These are phyloP conservation scores for Drosophila ercepeae DNA, from an alignment of 1,140 invertebrate species.

Conservation along the genomic window DNA sequence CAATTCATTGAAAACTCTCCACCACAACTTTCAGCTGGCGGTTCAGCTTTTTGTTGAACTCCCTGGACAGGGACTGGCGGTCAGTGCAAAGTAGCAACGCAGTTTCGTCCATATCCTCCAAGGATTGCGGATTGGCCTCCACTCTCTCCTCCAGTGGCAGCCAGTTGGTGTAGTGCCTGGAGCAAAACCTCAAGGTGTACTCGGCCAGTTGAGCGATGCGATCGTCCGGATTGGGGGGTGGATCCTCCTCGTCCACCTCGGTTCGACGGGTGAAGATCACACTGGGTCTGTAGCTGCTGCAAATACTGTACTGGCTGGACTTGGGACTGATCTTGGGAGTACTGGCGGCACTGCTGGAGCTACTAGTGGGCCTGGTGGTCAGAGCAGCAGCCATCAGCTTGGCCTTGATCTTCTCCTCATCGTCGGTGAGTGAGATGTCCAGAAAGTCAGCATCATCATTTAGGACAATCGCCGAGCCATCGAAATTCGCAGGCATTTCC, in stretches of 20 bases:
- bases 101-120: not conserved
- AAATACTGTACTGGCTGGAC: constrained; percentile 15
- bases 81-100: not conserved
- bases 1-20: constrained; percentile 40
- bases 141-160: not conserved
- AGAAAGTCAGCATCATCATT: constrained; percentile 39
- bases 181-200: constrained; percentile 11
- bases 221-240: not conserved
- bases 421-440: constrained; percentile 30
- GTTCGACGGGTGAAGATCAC: constrained; percentile 50
- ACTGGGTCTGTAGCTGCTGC: constrained; percentile 37
- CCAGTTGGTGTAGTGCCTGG: not conserved
- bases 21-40: constrained; percentile 25
- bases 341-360: constrained; percentile 7
- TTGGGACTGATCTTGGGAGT: not conserved
- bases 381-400: constrained; percentile 41
- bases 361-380: constrained; percentile 9
- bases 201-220: constrained; percentile 52
- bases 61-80: constrained; percentile 6
- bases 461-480: constrained; percentile 20
- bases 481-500: constrained; percentile 7
- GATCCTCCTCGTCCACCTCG: not conserved
- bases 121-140: not conserved
- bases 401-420: constrained; percentile 38
- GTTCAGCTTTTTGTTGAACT: constrained; percentile 47